Evolutionary conservation across 2,888 invertebrate species (phyloP).

Genomic region (Parnassius orleans): DNA sequence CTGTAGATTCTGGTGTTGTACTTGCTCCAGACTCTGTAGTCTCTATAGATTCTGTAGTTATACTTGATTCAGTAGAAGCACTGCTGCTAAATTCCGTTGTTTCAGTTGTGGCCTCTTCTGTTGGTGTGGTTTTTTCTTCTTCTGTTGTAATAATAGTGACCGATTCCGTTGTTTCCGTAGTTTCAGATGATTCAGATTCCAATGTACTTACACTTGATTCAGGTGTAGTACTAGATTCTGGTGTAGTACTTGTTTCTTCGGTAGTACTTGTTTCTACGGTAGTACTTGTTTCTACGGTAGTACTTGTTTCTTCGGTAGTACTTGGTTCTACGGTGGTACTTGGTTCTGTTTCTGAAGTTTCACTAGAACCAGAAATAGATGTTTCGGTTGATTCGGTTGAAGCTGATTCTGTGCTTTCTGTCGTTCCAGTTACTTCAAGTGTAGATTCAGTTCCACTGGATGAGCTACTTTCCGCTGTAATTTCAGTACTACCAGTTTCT

Average conservation of each 20-base stretch:
- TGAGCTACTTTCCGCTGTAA: conserved; percentile 10
- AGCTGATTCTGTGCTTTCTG: conserved; percentile 13
- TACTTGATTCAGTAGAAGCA: conserved; percentile 1
- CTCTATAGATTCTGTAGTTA: conserved; percentile 1
- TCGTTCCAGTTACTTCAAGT: conserved; percentile 13
- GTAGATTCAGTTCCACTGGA: conserved; percentile 12
- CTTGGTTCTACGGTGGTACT: no score
- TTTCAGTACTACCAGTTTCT: conserved; percentile 20
- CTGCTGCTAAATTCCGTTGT: not conserved
- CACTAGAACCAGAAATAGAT: conserved; percentile 1
- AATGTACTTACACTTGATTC: conserved; percentile 1
- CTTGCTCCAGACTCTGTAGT: conserved; percentile 9
- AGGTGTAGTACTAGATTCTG: no score
- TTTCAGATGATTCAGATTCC: conserved; percentile 21
- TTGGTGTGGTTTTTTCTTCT: not conserved
- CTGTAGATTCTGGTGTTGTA: not conserved
- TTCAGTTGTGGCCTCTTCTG: not conserved
- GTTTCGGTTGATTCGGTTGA: conserved; percentile 19
- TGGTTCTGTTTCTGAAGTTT: conserved; percentile 9
- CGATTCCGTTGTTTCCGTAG: conserved; percentile 20
- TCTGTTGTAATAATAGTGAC: not conserved
- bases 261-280: no score
- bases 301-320: not conserved
- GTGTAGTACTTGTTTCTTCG: no score
- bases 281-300: no score